Percentiles rank a stretch among this genome's conserved stretches.
Evolutionary conservation across 2,797 vertebrate genomes (phyloP).

Genomic region (Sciurus vulgaris): DNA sequence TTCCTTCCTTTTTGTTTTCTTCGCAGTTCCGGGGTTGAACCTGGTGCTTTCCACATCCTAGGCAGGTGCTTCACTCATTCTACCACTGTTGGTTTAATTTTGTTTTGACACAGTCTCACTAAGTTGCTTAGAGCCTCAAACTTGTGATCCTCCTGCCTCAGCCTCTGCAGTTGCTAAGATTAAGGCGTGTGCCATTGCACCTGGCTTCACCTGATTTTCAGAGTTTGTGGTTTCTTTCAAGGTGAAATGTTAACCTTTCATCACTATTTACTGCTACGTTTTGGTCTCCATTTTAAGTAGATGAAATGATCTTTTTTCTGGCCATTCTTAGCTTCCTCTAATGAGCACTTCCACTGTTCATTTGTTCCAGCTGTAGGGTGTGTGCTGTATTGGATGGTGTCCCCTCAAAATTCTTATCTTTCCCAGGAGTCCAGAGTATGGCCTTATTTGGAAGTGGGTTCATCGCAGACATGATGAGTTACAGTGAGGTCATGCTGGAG

Average conservation of each 20-base stretch:
- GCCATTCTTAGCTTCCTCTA: neutral
- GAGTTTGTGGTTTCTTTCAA: conserved; percentile 7
- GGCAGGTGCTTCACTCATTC: no score
- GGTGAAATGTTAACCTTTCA: neutral
- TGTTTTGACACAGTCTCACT: no score
- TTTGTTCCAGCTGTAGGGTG: neutral
- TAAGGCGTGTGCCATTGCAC: no score
- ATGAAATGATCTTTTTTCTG: neutral
- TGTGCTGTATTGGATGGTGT: neutral
- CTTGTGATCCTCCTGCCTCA: no score
- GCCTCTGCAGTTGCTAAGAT: no score
- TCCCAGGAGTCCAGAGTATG: neutral
- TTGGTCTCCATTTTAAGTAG: neutral
- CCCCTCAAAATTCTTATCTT: neutral
- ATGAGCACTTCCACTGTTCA: neutral
- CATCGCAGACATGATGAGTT: neutral
- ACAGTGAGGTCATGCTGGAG: neutral
- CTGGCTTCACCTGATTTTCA: neutral
- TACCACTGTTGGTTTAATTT: no score
- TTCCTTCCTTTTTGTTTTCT: no score
- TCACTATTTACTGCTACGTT: conserved; percentile 40
- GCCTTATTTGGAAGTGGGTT: neutral
- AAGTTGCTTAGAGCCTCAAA: neutral
- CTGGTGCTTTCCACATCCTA: no score
- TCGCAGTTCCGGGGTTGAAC: no score